These are phyloP conservation scores for Takifugu ocellatus DNA, from an alignment of 2,797 vertebrate genomes.

Conservation along the genomic window DNA sequence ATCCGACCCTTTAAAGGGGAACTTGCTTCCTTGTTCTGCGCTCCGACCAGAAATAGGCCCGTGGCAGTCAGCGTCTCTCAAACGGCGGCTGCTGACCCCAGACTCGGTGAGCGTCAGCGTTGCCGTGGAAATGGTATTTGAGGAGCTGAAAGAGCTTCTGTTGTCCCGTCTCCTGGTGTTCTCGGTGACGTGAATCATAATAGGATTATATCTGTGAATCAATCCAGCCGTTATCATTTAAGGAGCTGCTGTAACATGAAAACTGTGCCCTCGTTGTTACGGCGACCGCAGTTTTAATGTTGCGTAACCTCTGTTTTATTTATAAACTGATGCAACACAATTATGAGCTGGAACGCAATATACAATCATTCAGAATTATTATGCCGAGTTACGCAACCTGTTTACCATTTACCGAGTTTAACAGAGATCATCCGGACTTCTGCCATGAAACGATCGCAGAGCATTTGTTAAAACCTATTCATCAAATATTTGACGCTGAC, in stretches of 20 bases:
- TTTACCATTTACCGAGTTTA: background rate
- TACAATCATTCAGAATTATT: too few relatives aligned
- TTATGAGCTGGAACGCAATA: conserved; percentile 9
- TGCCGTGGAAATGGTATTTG: background rate
- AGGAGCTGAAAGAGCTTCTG: conserved; percentile 5
- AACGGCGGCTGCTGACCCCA: conserved; percentile 40
- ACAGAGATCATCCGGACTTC: too few relatives aligned
- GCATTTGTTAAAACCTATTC: conserved; percentile 20
- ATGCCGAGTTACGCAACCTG: background rate
- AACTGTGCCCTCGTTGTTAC: background rate
- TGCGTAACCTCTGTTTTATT: conserved; percentile 18
- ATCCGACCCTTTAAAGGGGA: conserved; percentile 13
- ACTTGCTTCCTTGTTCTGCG: conserved; percentile 18
- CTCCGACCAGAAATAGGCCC: conserved; percentile 47
- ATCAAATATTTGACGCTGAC: conserved; percentile 42
- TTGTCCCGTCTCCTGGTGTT: conserved; percentile 1
- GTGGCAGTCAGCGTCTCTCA: conserved; percentile 31
- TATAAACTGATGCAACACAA: conserved; percentile 3
- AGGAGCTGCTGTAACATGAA: background rate
- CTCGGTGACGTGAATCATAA: conserved; percentile 1
- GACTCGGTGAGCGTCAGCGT: conserved; percentile 18
- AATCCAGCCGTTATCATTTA: background rate
- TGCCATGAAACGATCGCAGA: background rate
- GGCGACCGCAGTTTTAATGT: background rate
- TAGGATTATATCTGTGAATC: background rate